These are phyloP conservation scores for Eulemur rubriventer DNA, from an alignment of 2,797 vertebrate species.

Conservation along the genomic window DNA sequence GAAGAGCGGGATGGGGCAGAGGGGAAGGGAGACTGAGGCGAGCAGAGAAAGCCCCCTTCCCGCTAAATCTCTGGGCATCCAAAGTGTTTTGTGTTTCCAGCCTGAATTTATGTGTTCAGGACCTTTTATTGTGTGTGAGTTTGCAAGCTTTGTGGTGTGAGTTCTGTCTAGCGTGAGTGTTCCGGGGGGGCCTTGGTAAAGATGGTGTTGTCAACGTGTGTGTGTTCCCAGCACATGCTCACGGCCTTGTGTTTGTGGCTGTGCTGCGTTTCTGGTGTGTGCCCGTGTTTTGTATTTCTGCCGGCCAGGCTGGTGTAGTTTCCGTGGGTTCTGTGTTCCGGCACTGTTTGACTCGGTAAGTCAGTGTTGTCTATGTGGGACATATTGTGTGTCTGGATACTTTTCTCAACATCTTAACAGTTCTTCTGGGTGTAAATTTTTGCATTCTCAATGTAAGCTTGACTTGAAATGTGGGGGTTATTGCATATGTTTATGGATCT, in stretches of 20 bases:
- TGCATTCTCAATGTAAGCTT: not conserved
- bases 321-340: not conserved
- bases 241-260: not conserved
- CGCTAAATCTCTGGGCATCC: not conserved
- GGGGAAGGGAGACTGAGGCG: too few relatives aligned
- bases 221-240: not conserved
- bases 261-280: not conserved
- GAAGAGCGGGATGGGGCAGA: not conserved
- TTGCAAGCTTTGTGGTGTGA: not conserved
- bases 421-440: not conserved
- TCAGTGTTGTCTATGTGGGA: not conserved
- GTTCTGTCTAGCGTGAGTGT: not conserved
- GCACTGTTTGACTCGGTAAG: not conserved
- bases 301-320: not conserved
- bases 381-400: not conserved
- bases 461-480: not conserved
- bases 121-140: not conserved
- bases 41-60: not conserved
- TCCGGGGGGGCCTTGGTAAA: not conserved
- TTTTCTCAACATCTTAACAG: not conserved
- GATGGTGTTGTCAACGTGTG: not conserved
- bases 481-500: not conserved
- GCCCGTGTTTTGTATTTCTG: not conserved
- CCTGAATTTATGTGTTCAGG: not conserved
- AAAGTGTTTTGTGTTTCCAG: not conserved